phyloP scores from a whole-genome alignment of 2,113 vertebrate species.

The Pagrus major region DNA sequence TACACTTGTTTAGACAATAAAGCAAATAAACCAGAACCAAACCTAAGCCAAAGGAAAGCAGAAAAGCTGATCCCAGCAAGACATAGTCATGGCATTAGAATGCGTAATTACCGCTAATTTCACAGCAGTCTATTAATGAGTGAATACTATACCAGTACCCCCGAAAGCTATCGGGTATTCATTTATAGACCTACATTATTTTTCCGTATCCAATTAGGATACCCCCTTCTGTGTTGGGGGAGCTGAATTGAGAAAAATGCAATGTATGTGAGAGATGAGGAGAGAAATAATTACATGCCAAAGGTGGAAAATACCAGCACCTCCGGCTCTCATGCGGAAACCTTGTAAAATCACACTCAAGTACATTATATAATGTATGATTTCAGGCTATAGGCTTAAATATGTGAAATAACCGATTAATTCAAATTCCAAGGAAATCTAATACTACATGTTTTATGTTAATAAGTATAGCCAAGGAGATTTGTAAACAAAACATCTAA shows the following conservation, averaged over 20 bases:
- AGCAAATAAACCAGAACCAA: slow-evolving; percentile 32
- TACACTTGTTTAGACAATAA: slow-evolving; percentile 22
- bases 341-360: not conserved
- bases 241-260: slow-evolving; percentile 21
- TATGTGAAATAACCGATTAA: not conserved
- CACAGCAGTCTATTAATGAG: slow-evolving; percentile 51
- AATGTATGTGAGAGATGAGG: slow-evolving; percentile 5
- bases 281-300: slow-evolving; percentile 36
- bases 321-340: slow-evolving; percentile 24
- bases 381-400: slow-evolving; percentile 30
- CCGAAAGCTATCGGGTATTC: slow-evolving; percentile 46
- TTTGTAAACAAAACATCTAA: slow-evolving; percentile 4
- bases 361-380: slow-evolving; percentile 24
- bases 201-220: slow-evolving; percentile 68
- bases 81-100: slow-evolving; percentile 20
- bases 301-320: slow-evolving; percentile 37
- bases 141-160: slow-evolving; percentile 25
- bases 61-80: slow-evolving; percentile 14
- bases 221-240: slow-evolving; percentile 40
- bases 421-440: slow-evolving; percentile 1
- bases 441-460: not conserved
- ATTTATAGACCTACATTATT: slow-evolving; percentile 32
- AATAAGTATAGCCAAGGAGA: not conserved
- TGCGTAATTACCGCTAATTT: slow-evolving; percentile 41
- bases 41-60: slow-evolving; percentile 12